These are phyloP conservation scores for Semaprochilodus insignis DNA, from an alignment of 2,797 vertebrate genomes.

Conservation along the genomic window DNA sequence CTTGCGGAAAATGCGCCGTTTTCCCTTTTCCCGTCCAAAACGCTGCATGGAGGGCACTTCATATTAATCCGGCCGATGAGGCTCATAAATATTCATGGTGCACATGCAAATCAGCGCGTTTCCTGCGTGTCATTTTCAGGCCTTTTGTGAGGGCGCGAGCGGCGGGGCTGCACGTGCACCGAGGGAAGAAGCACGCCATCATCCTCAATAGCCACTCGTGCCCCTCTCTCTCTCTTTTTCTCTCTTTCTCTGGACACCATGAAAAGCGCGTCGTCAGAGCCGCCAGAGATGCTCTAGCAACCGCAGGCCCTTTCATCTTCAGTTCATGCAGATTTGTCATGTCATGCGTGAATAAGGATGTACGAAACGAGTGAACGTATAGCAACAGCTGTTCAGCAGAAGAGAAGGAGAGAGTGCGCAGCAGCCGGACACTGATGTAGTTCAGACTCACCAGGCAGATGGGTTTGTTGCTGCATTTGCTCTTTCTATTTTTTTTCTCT, in stretches of 20 bases:
- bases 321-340: conserved; percentile 37
- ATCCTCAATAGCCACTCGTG: conserved; percentile 1
- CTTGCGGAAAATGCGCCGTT: conserved; percentile 4
- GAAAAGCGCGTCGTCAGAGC: conserved; percentile 39
- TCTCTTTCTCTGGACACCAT: conserved; percentile 2
- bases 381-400: conserved; percentile 14
- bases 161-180: conserved; percentile 23
- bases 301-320: conserved; percentile 7
- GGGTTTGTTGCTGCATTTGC: conserved; percentile 22
- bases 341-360: conserved; percentile 15
- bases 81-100: conserved; percentile 45
- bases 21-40: neutral
- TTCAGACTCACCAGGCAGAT: conserved; percentile 15
- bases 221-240: neutral
- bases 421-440: neutral
- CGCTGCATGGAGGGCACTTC: conserved; percentile 25
- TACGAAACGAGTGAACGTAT: conserved; percentile 14
- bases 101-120: conserved; percentile 35
- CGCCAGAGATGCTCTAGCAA: conserved; percentile 21
- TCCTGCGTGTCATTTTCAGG: conserved; percentile 39
- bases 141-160: conserved; percentile 34
- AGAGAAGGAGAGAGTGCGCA: neutral
- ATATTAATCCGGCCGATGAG: conserved; percentile 39
- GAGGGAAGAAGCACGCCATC: neutral
- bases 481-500: neutral